Base-by-base conservation (phyloP, 35 echinoderm and acorn worm genomes). In the Diadema setosum region DNA sequence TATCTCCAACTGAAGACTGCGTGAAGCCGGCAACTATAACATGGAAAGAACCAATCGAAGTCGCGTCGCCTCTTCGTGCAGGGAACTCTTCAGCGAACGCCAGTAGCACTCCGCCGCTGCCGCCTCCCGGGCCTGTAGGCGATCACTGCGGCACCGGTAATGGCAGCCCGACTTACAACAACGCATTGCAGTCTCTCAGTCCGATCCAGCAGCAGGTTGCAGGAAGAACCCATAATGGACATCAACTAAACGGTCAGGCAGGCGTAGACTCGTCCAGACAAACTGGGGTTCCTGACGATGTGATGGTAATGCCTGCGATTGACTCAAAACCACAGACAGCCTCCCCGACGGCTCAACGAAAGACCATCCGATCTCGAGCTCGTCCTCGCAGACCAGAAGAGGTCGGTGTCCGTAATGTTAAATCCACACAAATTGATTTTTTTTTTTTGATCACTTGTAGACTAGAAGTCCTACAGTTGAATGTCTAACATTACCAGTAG, bases 301-400 rank as follows among this genome's bases (percentile, higher is more conserved):
- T 78, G 35, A 44, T 78, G 73, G 73, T 78, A 21, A 78, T 78
- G 73, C 73, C 73, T 35, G 9, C 44, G 14, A 78, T 78, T 43
- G 73, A 78, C 14, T 78, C 39, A 5, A 78, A 78, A 36, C 73
- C 20, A 3, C 25, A 33, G 2, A 35, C 73, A 2, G 73, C 36
- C 14, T 78, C 39, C n/a, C 29, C 26, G n/a, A 26, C 73, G 14
- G 24, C 40, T 4, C 24, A n/a, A 4, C 39, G 73, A 44, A 78
- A 89, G 17, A 82, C 87, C 9, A 29, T 89, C 36, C 63, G 15
- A 67, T 14, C 30, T 67, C 63, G 5, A 67, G 63, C 30, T 67
- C 73, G 87, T 24, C 75, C 70, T 41, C 15, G 87, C 23, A 49
- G 75, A 39, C 73, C 87, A 40, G 87, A 89, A 39, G 87, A 89